These are phyloP conservation scores for Protobothrops mucrosquamatus DNA, from an alignment of 2,113 vertebrate species.

Conservation along the genomic window DNA sequence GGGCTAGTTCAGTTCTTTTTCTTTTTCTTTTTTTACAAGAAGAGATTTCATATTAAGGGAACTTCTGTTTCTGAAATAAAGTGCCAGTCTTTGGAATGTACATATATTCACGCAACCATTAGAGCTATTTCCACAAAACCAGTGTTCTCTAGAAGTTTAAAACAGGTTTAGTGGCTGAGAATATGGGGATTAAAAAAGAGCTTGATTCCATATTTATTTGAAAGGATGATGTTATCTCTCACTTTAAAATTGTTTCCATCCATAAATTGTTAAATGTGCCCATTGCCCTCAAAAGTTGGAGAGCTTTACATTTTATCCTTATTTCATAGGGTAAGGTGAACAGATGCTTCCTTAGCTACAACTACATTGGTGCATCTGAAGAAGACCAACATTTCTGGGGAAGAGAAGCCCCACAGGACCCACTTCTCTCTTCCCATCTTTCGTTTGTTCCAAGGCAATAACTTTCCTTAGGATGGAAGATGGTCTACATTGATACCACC, in stretches of 20 bases:
- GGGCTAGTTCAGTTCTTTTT: neutral
- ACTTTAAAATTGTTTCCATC: neutral
- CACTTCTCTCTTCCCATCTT: neutral
- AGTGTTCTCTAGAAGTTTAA: no score
- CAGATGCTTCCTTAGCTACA: neutral
- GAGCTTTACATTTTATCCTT: neutral
- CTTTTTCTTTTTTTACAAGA: neutral
- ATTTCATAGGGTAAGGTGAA: neutral
- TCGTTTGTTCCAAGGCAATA: neutral
- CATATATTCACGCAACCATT: no score
- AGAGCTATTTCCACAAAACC: neutral
- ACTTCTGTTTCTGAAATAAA: conserved; percentile 11
- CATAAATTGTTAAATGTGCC: neutral
- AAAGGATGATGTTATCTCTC: neutral
- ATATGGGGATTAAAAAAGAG: neutral
- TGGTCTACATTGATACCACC: neutral
- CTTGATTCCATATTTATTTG: neutral
- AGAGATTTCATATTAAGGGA: neutral
- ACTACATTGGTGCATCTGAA: neutral
- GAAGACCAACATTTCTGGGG: neutral
- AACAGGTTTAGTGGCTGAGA: neutral
- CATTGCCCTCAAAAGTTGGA: neutral
- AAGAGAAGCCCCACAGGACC: neutral
- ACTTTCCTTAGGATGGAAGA: neutral
- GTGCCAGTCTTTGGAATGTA: neutral